A percentile compares a stretch with the other conserved stretches of the same genome.
Conservation (phyloP, 2,113 vertebrate genomes). For the Epinephelus cyanopodus region DNA sequence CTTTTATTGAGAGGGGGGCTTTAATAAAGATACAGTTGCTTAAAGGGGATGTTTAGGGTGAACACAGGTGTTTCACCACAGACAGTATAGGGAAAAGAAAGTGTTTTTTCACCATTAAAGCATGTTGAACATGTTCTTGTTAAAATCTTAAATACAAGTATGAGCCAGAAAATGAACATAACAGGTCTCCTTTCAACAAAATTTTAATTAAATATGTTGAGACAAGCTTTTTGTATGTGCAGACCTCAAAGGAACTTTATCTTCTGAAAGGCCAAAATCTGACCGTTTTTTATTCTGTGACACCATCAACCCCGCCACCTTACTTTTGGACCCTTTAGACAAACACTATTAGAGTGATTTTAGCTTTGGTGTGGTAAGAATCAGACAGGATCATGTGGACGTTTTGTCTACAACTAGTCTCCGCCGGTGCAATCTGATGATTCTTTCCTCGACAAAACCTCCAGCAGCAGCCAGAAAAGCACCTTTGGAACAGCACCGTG, state of each 20-base stretch:
- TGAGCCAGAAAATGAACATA: too few relatives aligned
- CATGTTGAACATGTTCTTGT: too few relatives aligned
- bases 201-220: not conserved
- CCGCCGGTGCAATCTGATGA: not conserved
- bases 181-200: too few relatives aligned
- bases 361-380: not conserved
- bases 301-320: not conserved
- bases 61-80: too few relatives aligned
- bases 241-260: not conserved
- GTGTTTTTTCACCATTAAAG: too few relatives aligned
- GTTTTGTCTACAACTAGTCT: slow-evolving; percentile 15
- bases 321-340: not conserved
- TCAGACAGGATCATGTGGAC: not conserved
- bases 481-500: not conserved
- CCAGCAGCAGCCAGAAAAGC: not conserved
- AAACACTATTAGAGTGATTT: slow-evolving; percentile 11
- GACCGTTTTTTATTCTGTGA: not conserved
- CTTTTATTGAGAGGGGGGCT: too few relatives aligned
- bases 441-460: not conserved
- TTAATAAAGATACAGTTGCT: too few relatives aligned
- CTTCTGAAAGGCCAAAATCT: not conserved
- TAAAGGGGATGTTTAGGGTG: too few relatives aligned
- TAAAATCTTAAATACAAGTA: too few relatives aligned
- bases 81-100: too few relatives aligned
- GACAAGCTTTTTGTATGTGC: not conserved